phyloP scores from a whole-genome alignment of 2,113 vertebrate genomes.

The Hyaena hyaena region DNA sequence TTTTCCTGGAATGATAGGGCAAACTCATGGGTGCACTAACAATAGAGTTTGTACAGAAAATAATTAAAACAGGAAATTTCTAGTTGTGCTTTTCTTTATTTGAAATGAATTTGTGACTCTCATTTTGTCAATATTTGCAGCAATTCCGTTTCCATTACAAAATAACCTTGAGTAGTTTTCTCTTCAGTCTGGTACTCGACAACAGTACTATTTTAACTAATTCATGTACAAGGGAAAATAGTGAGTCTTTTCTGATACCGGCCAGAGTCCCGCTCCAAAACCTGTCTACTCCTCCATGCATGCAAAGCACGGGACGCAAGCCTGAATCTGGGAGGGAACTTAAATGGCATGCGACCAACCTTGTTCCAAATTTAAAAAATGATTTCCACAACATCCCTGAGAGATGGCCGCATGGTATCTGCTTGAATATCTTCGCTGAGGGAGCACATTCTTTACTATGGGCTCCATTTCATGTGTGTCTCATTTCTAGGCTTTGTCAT shows the following conservation, averaged over 20 bases:
- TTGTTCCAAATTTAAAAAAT: background rate
- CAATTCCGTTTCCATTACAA: slow-evolving; percentile 62
- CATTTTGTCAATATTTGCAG: slow-evolving; percentile 47
- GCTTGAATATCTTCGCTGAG: background rate
- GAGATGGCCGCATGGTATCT: background rate
- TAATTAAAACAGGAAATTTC: slow-evolving; percentile 61
- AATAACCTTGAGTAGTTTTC: slow-evolving; percentile 58
- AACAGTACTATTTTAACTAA: slow-evolving; percentile 42
- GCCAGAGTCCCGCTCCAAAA: background rate
- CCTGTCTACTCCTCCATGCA: background rate
- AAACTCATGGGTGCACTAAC: slow-evolving; percentile 57
- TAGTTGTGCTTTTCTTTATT: slow-evolving; percentile 58
- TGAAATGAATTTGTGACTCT: slow-evolving; percentile 55
- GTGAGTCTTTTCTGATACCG: background rate
- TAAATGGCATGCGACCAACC: background rate
- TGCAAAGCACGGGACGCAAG: slow-evolving; percentile 37
- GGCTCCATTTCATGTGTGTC: background rate
- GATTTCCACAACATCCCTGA: background rate
- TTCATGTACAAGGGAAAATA: slow-evolving; percentile 23
- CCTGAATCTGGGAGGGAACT: slow-evolving; percentile 10
- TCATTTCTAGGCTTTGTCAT: background rate
- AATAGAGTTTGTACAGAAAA: slow-evolving; percentile 67
- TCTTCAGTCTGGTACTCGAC: slow-evolving; percentile 27
- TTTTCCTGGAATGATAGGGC: slow-evolving; percentile 61
- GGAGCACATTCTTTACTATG: background rate